Evolutionary conservation across 2,888 invertebrate genomes (phyloP), one percentile per base, ranked within the genome.

Genomic region (Ochropleura plecta): DNA sequence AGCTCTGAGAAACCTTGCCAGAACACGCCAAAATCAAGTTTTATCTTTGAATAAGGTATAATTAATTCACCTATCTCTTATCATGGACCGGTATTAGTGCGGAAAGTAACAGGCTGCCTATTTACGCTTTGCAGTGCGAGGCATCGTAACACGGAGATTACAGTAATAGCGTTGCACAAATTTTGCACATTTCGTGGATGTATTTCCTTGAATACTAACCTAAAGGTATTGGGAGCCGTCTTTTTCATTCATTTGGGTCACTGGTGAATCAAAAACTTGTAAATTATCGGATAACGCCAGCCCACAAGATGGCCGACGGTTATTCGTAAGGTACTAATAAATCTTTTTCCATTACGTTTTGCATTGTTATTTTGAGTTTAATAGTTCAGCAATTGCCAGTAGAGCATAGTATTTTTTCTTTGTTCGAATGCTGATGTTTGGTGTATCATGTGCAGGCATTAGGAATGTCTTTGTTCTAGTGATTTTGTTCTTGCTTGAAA

Each of bases 301-400:
- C 94, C 96, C 93, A 95, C 96, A 96, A 96, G 95, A 96, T 96
- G 96, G 96, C 96, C 96, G 96, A 95, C 96, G 95, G 94, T 95
- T 96, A 94, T 95, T 96, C 94, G 95, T 96, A 95, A 96, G 95
- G 96, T 96, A 95, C 93, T 86, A 93, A 93, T 92, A 93, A 92
- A 92, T 92, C 89, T 90, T 91, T 92, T 93, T 91, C 89, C 88
- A 86, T 91, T 89, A 81, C 84, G 82, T 90, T 87, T 84, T 83
- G 82, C 85, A 84, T 83, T 84, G 77, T 87, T 87, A 80, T 76
- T 88, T 86, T 86, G 87, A 86, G 88, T 88, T 82, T 63, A 68
- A 73, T 84, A 85, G 71, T 78, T 81, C 79, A 76, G 79, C 76
- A 80, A 51, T 80, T 82, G 73, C 82, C 69, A 76, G 75, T 87